A percentile compares a stretch with the other conserved stretches of the same genome.
Evolutionary conservation across 2,797 vertebrate species (phyloP).

Genomic region (Crypturellus tataupa): DNA sequence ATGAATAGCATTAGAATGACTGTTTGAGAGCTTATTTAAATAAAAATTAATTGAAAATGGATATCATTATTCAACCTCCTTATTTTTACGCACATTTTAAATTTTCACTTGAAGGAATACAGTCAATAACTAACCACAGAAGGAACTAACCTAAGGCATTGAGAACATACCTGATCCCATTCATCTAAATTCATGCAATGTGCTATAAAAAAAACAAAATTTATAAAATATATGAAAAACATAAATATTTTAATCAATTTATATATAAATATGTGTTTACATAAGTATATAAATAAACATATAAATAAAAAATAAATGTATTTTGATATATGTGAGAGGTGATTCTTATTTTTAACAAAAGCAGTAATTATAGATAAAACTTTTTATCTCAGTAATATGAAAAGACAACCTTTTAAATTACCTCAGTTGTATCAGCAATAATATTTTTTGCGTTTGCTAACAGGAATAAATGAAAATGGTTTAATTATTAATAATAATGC

Average conservation of each 20-base stretch:
- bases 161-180: slow-evolving; percentile 19
- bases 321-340: neutral
- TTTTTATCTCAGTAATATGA: slow-evolving; percentile 41
- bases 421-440: neutral
- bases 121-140: neutral
- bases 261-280: neutral
- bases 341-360: slow-evolving; percentile 49
- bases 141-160: slow-evolving; percentile 32
- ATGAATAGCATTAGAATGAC: slow-evolving; percentile 71
- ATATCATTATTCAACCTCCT: slow-evolving; percentile 54
- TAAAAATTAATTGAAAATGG: slow-evolving; percentile 70
- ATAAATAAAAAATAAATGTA: neutral
- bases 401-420: neutral
- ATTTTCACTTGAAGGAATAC: slow-evolving; percentile 40
- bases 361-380: slow-evolving; percentile 34
- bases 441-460: neutral
- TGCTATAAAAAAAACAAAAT: neutral
- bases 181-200: slow-evolving; percentile 33
- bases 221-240: neutral
- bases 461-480: neutral
- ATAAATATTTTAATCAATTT: neutral
- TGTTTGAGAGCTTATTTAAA: slow-evolving; percentile 72
- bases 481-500: neutral
- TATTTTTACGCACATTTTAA: slow-evolving; percentile 56
- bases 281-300: neutral